These are phyloP conservation scores for Drosophila melanosoma DNA, from an alignment of 2,888 invertebrate genomes.

Conservation along the genomic window DNA sequence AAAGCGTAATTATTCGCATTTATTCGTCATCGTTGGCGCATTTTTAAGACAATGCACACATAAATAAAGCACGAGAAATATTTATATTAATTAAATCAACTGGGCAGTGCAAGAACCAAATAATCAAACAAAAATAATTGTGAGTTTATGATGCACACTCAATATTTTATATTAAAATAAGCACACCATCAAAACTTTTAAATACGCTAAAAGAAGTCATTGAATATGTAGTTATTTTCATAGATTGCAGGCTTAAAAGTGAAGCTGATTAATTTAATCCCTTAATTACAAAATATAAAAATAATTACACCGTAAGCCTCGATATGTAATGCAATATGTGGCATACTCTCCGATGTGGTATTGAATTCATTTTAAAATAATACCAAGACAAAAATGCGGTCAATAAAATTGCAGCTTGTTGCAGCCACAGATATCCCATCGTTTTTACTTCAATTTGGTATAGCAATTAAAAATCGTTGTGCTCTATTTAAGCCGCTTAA, in stretches of 20 bases:
- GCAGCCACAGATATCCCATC: slow-evolving; percentile 1
- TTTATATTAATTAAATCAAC: slow-evolving; percentile 53
- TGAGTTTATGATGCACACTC: not conserved
- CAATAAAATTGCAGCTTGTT: slow-evolving; percentile 49
- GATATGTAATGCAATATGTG: slow-evolving; percentile 1
- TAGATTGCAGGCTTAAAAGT: not conserved
- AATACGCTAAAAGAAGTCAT: not conserved
- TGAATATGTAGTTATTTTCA: not conserved
- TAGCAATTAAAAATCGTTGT: slow-evolving; percentile 25
- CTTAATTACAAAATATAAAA: too few relatives aligned
- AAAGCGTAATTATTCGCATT: slow-evolving; percentile 34
- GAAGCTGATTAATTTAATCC: too few relatives aligned
- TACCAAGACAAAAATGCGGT: slow-evolving; percentile 63
- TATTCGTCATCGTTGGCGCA: slow-evolving; percentile 31
- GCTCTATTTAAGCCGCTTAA: slow-evolving; percentile 28
- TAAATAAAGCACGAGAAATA: slow-evolving; percentile 34
- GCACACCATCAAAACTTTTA: not conserved
- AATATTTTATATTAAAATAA: slow-evolving; percentile 53
- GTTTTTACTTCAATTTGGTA: slow-evolving; percentile 6
- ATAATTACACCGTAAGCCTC: not conserved
- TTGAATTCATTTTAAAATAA: slow-evolving; percentile 80
- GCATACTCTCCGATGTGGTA: slow-evolving; percentile 44
- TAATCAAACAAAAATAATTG: not conserved
- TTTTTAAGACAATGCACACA: slow-evolving; percentile 10
- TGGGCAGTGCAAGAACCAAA: not conserved